These are phyloP conservation scores for Calycopis cecrops DNA, from an alignment of 1,140 invertebrate species.

Conservation along the genomic window DNA sequence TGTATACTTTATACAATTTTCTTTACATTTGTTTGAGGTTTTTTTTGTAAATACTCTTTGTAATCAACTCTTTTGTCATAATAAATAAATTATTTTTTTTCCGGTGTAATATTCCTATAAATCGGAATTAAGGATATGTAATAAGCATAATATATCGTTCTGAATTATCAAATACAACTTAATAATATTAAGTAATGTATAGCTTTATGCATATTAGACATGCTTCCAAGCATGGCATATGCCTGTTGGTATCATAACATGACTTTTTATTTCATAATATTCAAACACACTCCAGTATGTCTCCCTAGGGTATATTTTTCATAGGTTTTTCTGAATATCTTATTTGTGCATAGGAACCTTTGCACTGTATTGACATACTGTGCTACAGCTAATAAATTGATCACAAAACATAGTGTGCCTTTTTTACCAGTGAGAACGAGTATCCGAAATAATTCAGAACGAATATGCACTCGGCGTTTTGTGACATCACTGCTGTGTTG, in stretches of 20 bases:
- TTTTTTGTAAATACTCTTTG: constrained; percentile 10
- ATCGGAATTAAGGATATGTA: constrained; percentile 5
- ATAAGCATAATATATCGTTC: background rate
- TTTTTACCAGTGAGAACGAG: constrained; percentile 2
- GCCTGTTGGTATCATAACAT: too few relatives aligned
- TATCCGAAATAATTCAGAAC: constrained; percentile 4
- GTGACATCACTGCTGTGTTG: background rate
- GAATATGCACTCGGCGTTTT: background rate
- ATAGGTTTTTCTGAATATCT: too few relatives aligned
- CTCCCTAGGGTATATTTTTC: too few relatives aligned
- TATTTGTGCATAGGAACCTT: too few relatives aligned
- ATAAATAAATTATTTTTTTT: constrained; percentile 3
- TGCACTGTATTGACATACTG: too few relatives aligned
- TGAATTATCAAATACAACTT: background rate
- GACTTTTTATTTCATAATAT: too few relatives aligned
- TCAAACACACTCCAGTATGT: too few relatives aligned
- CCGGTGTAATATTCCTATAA: constrained; percentile 8
- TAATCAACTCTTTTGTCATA: constrained; percentile 4
- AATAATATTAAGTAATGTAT: too few relatives aligned
- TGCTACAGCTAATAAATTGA: too few relatives aligned
- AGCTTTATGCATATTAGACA: too few relatives aligned
- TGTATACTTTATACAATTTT: background rate
- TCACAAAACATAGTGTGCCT: constrained; percentile 5
- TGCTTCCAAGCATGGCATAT: too few relatives aligned
- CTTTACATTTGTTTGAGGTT: too few relatives aligned